Base-by-base conservation (phyloP, 2,113 vertebrate species). In the Anhinga rufa region DNA sequence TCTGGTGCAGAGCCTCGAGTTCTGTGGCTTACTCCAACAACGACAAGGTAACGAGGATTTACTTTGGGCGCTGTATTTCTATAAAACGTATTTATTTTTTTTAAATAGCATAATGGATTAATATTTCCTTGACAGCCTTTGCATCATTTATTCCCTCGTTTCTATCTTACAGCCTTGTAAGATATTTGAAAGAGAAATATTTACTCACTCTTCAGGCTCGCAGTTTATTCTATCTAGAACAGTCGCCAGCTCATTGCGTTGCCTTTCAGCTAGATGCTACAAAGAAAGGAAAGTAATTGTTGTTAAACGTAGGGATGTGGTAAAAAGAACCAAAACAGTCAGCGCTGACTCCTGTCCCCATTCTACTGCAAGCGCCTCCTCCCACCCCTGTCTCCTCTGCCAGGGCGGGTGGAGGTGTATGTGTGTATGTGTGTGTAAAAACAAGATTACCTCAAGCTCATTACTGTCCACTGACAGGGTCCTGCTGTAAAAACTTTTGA, bases 401-500 rank as follows among this genome's bases (percentile, higher is more conserved):
- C 70, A 28, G 2, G 3, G 9, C 5, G 18, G 10, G 32, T 57
- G 12, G 3, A 28, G 57, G 4, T 10, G 20, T 17, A 4, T 9
- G 20, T 69, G 18, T 1, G 13, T 12, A 16, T 6, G 4, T 61
- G 44, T 22, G 0, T 78, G 86, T 40, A 78, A 92, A 84, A 93
- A 91, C 48, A 80, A 64, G 82, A 57, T 95, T 92, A 77, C 40
- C 54, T 75, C 79, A 80, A 90, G 58, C 88, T 97, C 92, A 58
- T 96, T 94, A 52, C 91, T 96, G 85, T 77, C 95, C 82, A 92
- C 77, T 94, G 94, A 94, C 74, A 97, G n/a, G 64, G 78, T 64
- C 52, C 65, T 68, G 89, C 82, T 95, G 88, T 78, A 96, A 97
- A 96, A 96, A 95, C 66, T 97, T 98, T 88, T 97, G 93, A 97